Percentiles rank a stretch among this genome's conserved stretches.
Evolutionary conservation across 1,140 invertebrate genomes (phyloP).

Genomic region (Pemphigus obesinymphae): DNA sequence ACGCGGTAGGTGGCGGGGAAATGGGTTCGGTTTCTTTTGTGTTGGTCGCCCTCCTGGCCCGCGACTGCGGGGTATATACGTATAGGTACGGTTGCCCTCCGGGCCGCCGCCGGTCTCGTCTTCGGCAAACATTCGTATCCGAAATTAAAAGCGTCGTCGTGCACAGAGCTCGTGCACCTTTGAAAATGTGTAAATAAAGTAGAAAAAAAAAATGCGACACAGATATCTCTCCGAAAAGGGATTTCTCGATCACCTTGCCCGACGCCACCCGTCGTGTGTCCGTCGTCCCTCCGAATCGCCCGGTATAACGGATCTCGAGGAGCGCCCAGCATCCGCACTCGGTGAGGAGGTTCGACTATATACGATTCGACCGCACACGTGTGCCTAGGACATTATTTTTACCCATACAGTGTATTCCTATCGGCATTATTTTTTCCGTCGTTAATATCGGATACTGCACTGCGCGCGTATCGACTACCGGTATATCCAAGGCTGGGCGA

Average conservation of each 20-base stretch:
- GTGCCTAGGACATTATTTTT: no score
- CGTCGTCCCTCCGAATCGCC: neutral
- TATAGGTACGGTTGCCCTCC: neutral
- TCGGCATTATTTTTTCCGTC: no score
- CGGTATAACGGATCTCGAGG: neutral
- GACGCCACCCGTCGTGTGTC: neutral
- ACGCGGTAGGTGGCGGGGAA: neutral
- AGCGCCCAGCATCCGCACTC: neutral
- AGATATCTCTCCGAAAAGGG: neutral
- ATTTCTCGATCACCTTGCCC: neutral
- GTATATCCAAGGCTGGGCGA: no score
- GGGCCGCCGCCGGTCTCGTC: neutral
- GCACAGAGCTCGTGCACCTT: neutral
- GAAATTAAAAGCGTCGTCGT: slow-evolving; percentile 7
- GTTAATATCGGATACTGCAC: no score
- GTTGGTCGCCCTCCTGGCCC: neutral
- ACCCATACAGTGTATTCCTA: no score
- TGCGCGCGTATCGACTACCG: no score
- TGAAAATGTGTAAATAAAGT: slow-evolving; percentile 9
- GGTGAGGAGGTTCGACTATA: no score
- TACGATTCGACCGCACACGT: no score
- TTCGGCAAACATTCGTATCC: slow-evolving; percentile 20
- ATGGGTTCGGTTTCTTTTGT: neutral
- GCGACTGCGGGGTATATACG: no score
- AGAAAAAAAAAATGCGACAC: neutral